A percentile compares a stretch with the other conserved stretches of the same genome.
Evolutionary conservation across 2,888 invertebrate species (phyloP).

Genomic region (Teleiodes luculella): DNA sequence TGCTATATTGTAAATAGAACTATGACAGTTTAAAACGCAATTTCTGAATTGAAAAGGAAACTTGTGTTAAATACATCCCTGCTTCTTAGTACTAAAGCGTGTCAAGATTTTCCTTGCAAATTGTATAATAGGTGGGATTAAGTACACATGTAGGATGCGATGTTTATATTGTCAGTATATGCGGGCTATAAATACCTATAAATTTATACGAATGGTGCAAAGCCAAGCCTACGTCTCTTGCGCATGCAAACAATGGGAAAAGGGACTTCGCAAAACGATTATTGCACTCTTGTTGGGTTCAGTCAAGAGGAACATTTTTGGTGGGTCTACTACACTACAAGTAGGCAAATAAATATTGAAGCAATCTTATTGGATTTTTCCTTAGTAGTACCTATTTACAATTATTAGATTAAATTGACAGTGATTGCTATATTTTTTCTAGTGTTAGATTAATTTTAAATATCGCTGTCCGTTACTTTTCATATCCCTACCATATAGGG

Average conservation of each 20-base stretch:
- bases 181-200: background rate
- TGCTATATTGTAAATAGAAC: background rate
- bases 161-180: constrained; percentile 3
- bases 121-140: constrained; percentile 44
- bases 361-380: too few species aligned
- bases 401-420: too few species aligned
- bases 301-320: background rate
- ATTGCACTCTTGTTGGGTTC: background rate
- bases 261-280: constrained; percentile 2
- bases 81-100: constrained; percentile 24
- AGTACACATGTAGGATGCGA: constrained; percentile 13
- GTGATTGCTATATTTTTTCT: too few species aligned
- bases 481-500: too few species aligned
- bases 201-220: background rate
- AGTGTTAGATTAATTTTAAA: too few species aligned
- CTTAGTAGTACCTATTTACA: too few species aligned
- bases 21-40: too few species aligned
- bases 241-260: background rate
- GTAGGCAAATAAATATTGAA: too few species aligned
- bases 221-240: background rate
- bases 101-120: constrained; percentile 39
- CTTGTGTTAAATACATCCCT: background rate
- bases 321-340: too few species aligned
- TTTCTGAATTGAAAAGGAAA: constrained; percentile 10
- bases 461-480: too few species aligned